Evolutionary conservation across 92 coral and sea anemone genomes (phyloP).

Genomic region (Nematostella vectensis): DNA sequence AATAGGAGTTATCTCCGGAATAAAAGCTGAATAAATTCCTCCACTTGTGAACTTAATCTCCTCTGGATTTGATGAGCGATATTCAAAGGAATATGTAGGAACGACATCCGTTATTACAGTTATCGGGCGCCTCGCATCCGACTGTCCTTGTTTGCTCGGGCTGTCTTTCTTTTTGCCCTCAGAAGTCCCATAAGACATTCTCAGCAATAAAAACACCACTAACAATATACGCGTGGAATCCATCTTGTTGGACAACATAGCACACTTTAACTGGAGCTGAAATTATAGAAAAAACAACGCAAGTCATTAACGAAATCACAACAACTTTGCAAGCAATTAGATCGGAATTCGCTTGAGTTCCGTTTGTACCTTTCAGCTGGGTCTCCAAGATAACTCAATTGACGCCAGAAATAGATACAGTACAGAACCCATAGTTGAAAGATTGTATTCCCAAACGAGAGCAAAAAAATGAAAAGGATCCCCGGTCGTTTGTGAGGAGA

Average conservation of each 20-base stretch:
- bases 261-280: slow-evolving; percentile 47
- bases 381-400: slow-evolving; percentile 13
- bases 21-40: slow-evolving; percentile 67
- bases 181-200: slow-evolving; percentile 18
- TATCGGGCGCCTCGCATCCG: slow-evolving; percentile 46
- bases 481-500: slow-evolving; percentile 1
- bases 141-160: slow-evolving; percentile 18
- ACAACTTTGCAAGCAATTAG: slow-evolving; percentile 73
- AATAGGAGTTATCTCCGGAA: slow-evolving; percentile 56
- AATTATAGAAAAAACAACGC: slow-evolving; percentile 44
- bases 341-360: slow-evolving; percentile 18
- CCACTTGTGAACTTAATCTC: slow-evolving; percentile 89
- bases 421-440: slow-evolving; percentile 14
- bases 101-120: slow-evolving; percentile 52
- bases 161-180: slow-evolving; percentile 30
- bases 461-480: slow-evolving; percentile 18
- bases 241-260: slow-evolving; percentile 28
- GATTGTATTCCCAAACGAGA: neutral
- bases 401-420: slow-evolving; percentile 13
- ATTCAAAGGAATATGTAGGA: slow-evolving; percentile 67
- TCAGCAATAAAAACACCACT: slow-evolving; percentile 16
- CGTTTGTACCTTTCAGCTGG: slow-evolving; percentile 22
- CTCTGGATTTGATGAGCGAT: slow-evolving; percentile 59
- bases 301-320: slow-evolving; percentile 50
- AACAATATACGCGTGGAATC: slow-evolving; percentile 13